Conservation (phyloP, 2,888 invertebrate species). For the Eremobia ochroleuca region DNA sequence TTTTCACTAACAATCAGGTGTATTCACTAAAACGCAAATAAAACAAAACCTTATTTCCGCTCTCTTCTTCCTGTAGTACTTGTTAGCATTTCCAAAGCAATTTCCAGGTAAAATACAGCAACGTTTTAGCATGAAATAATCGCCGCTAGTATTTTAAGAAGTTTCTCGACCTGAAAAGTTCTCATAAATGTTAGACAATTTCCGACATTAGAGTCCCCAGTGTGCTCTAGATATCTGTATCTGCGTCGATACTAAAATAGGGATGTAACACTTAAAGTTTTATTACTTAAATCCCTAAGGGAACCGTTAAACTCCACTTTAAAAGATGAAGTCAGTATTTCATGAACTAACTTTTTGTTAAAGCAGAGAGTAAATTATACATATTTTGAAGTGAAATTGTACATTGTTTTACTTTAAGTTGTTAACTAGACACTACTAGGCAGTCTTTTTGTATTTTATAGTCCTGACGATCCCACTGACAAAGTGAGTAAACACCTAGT, state of each 20-base stretch:
- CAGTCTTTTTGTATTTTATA: not conserved
- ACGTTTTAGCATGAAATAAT: not conserved
- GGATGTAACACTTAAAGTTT: constrained; percentile 36
- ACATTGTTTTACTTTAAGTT: not conserved
- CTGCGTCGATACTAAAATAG: constrained; percentile 46
- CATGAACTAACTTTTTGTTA: constrained; percentile 9
- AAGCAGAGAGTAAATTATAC: not conserved
- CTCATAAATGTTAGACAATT: constrained; percentile 39
- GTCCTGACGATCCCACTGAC: not conserved
- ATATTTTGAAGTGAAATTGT: not conserved
- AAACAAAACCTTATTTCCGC: not conserved
- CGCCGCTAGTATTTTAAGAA: constrained; percentile 6
- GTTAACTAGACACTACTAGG: not conserved
- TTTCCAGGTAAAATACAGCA: not conserved
- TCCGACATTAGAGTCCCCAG: constrained; percentile 24
- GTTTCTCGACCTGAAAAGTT: constrained; percentile 7
- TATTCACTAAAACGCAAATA: not conserved
- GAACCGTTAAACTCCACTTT: constrained; percentile 27
- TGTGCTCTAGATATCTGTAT: constrained; percentile 34
- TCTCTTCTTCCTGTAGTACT: not conserved
- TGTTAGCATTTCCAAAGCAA: not conserved
- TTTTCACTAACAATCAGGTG: not conserved
- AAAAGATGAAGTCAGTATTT: constrained; percentile 24
- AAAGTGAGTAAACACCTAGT: not conserved
- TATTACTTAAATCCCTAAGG: constrained; percentile 39